A percentile compares a stretch with the other conserved stretches of the same genome.
These are phyloP conservation scores for Scaptomyza caliginosa DNA, from an alignment of 2,888 invertebrate species.

Conservation along the genomic window DNA sequence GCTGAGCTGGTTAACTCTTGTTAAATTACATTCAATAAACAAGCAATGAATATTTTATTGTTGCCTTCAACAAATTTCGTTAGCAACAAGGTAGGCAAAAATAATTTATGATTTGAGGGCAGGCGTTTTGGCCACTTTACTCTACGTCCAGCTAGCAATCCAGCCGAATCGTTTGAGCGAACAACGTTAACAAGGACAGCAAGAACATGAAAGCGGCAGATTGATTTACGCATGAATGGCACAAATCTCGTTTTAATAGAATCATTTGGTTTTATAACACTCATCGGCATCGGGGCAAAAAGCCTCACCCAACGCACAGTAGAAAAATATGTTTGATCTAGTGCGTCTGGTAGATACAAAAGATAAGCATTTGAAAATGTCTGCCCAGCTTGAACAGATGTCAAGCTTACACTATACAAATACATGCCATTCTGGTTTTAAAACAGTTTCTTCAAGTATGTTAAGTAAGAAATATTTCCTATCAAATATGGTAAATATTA, in stretches of 20 bases:
- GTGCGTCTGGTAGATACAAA: too few species aligned
- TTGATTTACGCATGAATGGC: constrained; percentile 76
- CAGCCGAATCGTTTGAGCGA: neutral
- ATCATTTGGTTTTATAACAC: constrained; percentile 73
- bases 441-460: too few species aligned
- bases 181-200: constrained; percentile 46
- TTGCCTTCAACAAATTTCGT: constrained; percentile 54
- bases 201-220: constrained; percentile 66
- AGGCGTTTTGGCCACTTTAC: neutral
- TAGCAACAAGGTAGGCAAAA: constrained; percentile 55
- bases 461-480: too few species aligned
- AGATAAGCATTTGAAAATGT: too few species aligned
- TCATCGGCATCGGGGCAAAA: constrained; percentile 20
- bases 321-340: neutral
- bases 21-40: constrained; percentile 83
- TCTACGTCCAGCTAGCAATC: neutral
- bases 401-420: too few species aligned
- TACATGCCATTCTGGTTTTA: too few species aligned
- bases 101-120: constrained; percentile 64
- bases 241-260: constrained; percentile 78
- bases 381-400: too few species aligned
- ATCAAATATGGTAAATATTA: too few species aligned
- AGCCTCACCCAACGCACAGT: neutral
- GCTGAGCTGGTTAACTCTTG: constrained; percentile 75
- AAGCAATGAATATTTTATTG: constrained; percentile 84